These are phyloP conservation scores for Eclectus roratus DNA, from an alignment of 2,113 vertebrate species.

Conservation along the genomic window DNA sequence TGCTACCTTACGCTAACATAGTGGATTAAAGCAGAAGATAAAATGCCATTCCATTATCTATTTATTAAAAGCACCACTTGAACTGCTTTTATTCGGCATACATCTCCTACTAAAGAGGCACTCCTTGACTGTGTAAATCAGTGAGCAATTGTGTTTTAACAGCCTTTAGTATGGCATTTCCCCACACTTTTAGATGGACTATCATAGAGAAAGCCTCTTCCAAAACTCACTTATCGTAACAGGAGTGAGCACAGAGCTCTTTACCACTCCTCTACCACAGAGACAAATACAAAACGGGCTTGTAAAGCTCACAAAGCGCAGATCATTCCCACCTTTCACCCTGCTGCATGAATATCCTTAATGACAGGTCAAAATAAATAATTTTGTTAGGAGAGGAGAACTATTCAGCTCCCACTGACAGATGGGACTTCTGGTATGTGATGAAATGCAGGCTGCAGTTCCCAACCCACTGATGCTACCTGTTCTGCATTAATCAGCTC, in stretches of 20 bases:
- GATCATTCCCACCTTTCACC: constrained; percentile 13
- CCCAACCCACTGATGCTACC: not conserved
- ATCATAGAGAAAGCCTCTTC: constrained; percentile 29
- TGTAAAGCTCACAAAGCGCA: constrained; percentile 45
- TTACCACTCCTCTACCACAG: not conserved
- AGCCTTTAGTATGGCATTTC: constrained; percentile 1
- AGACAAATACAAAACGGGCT: constrained; percentile 44
- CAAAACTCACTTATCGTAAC: constrained; percentile 42
- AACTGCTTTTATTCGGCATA: constrained; percentile 48
- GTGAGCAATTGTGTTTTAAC: constrained; percentile 25
- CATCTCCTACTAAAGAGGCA: constrained; percentile 45
- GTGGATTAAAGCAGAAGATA: constrained; percentile 61
- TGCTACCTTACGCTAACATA: not conserved
- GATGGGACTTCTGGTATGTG: not conserved
- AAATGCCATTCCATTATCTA: constrained; percentile 57
- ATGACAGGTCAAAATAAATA: constrained; percentile 50
- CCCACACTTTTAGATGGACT: constrained; percentile 33
- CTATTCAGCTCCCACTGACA: not conserved
- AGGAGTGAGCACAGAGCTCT: not conserved
- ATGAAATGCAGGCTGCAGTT: not conserved
- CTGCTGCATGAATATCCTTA: constrained; percentile 18
- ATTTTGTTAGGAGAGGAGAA: constrained; percentile 16
- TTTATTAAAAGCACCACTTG: constrained; percentile 59
- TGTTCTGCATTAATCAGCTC: not conserved
- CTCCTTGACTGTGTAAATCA: constrained; percentile 44